A percentile compares a stretch with the other conserved stretches of the same genome.
phyloP scores from a whole-genome alignment of 2,113 vertebrate genomes.

The Patagioenas fasciata region DNA sequence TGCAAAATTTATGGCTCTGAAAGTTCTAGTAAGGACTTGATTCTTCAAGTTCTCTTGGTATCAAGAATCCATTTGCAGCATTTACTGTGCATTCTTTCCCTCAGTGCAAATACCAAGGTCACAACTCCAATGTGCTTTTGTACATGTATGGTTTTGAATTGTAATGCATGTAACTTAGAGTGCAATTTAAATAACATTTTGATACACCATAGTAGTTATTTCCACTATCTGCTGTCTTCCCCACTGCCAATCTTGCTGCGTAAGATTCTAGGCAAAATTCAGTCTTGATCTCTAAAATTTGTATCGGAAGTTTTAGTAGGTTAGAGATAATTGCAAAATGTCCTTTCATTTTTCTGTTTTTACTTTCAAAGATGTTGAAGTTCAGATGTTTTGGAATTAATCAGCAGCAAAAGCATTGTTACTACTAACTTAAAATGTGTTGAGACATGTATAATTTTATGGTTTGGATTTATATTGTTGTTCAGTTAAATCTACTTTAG shows the following conservation, averaged over 20 bases:
- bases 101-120: not conserved
- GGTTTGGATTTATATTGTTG: not conserved
- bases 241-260: not conserved
- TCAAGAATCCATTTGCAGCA: not conserved
- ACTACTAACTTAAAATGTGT: not conserved
- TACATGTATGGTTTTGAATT: not conserved
- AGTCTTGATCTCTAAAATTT: not conserved
- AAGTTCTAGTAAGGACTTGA: not conserved
- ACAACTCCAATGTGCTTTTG: not conserved
- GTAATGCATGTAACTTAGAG: not conserved
- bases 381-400: not conserved
- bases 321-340: not conserved
- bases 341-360: not conserved
- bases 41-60: not conserved
- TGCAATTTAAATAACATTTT: not conserved
- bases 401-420: not conserved
- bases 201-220: not conserved
- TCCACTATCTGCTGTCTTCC: not conserved
- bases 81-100: not conserved
- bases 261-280: not conserved
- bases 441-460: not conserved
- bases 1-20: not conserved
- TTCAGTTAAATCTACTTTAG: not conserved
- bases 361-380: not conserved
- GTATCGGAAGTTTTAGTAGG: not conserved